phyloP scores from a whole-genome alignment of 2,888 invertebrate genomes.

The Zhuqinia jingwanae region DNA sequence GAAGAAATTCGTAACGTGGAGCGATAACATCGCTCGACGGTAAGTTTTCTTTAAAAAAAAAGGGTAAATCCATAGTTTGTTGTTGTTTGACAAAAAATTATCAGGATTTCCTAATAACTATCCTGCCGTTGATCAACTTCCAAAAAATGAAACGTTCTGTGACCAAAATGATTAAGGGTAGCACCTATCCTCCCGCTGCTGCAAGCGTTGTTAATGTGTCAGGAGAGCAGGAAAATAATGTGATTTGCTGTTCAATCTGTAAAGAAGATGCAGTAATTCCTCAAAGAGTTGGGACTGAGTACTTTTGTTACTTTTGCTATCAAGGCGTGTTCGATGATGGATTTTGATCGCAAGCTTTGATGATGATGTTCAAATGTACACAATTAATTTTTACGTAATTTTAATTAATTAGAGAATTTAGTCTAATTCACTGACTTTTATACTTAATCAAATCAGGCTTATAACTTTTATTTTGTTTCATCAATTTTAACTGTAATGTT shows the following conservation, averaged over 20 bases:
- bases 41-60: no score
- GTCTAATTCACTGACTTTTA: no score
- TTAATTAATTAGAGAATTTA: no score
- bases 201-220: not conserved
- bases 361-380: no score
- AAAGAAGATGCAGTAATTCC: slow-evolving; percentile 76
- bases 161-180: not conserved
- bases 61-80: no score
- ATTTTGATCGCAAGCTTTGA: not conserved
- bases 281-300: slow-evolving; percentile 55
- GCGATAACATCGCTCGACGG: no score
- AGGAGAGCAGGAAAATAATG: not conserved
- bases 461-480: no score
- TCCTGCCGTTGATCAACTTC: slow-evolving; percentile 74
- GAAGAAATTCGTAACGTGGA: not conserved
- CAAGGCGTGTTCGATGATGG: slow-evolving; percentile 50
- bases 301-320: slow-evolving; percentile 75
- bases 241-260: slow-evolving; percentile 64
- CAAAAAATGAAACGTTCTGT: slow-evolving; percentile 70
- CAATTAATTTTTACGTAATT: not conserved
- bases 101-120: slow-evolving; percentile 75
- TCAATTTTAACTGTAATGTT: no score
- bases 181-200: not conserved
- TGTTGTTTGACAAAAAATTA: no score
- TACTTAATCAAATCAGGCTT: no score